These are phyloP conservation scores for Sicus ferrugineus DNA, from an alignment of 2,888 invertebrate species.

Conservation along the genomic window DNA sequence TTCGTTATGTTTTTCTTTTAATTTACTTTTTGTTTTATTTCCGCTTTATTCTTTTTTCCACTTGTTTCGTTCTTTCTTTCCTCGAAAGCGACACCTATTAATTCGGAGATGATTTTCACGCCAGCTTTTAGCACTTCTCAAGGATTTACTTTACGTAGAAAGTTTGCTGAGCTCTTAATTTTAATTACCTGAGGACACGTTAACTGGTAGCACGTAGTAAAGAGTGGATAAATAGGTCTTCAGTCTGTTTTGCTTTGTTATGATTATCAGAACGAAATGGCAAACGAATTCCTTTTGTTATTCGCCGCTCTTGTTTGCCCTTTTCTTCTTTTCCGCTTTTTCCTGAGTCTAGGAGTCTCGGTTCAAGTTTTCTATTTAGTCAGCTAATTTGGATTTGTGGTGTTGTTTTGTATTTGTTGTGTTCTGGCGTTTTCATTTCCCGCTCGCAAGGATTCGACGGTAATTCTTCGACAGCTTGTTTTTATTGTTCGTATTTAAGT, in stretches of 20 bases:
- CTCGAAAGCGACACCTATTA: background rate
- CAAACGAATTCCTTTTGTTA: background rate
- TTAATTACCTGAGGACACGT: slow-evolving; percentile 19
- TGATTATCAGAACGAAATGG: background rate
- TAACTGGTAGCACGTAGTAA: slow-evolving; percentile 1
- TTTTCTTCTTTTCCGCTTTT: background rate
- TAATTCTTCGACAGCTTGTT: background rate
- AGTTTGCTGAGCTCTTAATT: slow-evolving; percentile 20
- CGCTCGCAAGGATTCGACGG: background rate
- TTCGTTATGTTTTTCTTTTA: too few relatives aligned
- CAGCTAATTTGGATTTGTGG: background rate
- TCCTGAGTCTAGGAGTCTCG: background rate
- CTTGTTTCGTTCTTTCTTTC: background rate
- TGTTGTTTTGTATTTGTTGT: background rate
- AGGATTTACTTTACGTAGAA: slow-evolving; percentile 25
- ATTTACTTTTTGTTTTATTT: too few relatives aligned
- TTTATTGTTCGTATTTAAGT: background rate
- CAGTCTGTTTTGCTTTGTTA: background rate
- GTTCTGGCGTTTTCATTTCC: background rate
- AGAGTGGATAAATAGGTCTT: too few relatives aligned
- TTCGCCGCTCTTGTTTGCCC: too few relatives aligned
- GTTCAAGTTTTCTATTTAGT: background rate
- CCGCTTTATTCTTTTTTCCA: background rate
- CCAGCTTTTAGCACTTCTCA: slow-evolving; percentile 16
- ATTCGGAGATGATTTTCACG: background rate